Conservation (phyloP, 2,797 vertebrate species). For the Coregonus ussuriensis region DNA sequence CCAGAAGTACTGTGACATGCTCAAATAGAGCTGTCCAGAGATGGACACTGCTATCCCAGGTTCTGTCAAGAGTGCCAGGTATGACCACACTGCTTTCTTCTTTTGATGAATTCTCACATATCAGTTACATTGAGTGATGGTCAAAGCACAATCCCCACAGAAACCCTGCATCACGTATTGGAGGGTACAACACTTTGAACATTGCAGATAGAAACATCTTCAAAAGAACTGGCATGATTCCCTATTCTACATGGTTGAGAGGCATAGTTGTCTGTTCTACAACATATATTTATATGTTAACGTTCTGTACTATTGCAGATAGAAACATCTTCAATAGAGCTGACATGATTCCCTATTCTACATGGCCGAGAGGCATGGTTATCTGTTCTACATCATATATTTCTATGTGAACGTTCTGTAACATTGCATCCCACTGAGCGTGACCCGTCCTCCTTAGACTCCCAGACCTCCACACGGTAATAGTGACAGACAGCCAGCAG, state of each 20-base stretch:
- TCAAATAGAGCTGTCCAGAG: constrained; percentile 87
- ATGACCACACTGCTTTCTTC: constrained; percentile 6
- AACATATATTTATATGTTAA: neutral
- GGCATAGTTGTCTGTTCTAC: neutral
- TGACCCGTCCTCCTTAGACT: constrained; percentile 71
- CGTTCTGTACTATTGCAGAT: too few relatives aligned
- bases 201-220: neutral
- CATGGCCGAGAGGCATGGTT: too few relatives aligned
- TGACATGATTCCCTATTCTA: too few relatives aligned
- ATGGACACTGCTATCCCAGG: constrained; percentile 80
- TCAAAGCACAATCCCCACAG: neutral
- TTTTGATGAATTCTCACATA: neutral
- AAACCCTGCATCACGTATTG: neutral
- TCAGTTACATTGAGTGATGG: neutral
- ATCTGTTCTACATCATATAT: too few relatives aligned
- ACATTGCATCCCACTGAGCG: too few relatives aligned
- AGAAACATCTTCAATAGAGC: too few relatives aligned
- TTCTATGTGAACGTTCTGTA: neutral
- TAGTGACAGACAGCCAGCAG: constrained; percentile 78
- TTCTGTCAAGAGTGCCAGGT: constrained; percentile 85
- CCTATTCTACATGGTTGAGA: neutral
- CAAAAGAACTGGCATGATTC: neutral
- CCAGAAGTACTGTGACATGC: constrained; percentile 87
- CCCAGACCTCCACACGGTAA: constrained; percentile 84
- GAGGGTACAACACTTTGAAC: neutral